Conservation (phyloP, 64 coral and sea anemone species). For the Stylophora pistillata region DNA sequence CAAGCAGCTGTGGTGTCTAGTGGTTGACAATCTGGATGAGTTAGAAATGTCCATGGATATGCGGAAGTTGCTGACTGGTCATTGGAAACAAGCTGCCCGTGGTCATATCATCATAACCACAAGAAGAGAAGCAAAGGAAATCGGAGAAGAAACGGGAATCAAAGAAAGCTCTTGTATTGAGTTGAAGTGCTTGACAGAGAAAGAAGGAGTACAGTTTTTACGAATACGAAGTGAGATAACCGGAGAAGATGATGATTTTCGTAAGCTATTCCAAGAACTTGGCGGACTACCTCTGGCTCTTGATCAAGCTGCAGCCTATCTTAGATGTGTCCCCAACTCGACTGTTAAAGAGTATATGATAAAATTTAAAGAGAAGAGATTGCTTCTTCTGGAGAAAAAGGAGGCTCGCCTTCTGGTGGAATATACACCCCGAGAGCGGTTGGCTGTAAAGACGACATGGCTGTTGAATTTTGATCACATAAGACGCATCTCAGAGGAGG, state of each 20-base stretch:
- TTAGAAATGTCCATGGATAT: slow-evolving; percentile 53
- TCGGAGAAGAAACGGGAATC: slow-evolving; percentile 50
- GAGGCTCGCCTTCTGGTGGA: slow-evolving; percentile 36
- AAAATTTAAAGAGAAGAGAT: slow-evolving; percentile 55
- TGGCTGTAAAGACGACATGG: slow-evolving; percentile 72
- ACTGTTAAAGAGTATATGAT: no score
- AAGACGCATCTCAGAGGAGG: slow-evolving; percentile 11
- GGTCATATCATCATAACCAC: slow-evolving; percentile 72
- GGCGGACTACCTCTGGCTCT: slow-evolving; percentile 67
- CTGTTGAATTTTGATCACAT: slow-evolving; percentile 67
- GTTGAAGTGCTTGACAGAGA: no score
- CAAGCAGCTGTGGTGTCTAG: slow-evolving; percentile 48
- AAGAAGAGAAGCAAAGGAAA: slow-evolving; percentile 49
- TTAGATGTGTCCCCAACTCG: no score
- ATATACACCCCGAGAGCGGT: slow-evolving; percentile 43
- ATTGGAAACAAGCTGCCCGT: slow-evolving; percentile 43
- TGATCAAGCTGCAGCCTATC: no score
- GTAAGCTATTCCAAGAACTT: slow-evolving; percentile 37
- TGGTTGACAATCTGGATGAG: slow-evolving; percentile 71
- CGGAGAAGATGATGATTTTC: neutral
- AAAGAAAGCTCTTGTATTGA: slow-evolving; percentile 56
- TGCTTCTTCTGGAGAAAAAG: slow-evolving; percentile 33
- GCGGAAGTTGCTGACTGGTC: slow-evolving; percentile 54
- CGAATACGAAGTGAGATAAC: slow-evolving; percentile 35
- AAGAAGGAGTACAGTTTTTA: slow-evolving; percentile 64